Conservation (phyloP, 1,140 invertebrate genomes). For the Drosophila micromelanica region DNA sequence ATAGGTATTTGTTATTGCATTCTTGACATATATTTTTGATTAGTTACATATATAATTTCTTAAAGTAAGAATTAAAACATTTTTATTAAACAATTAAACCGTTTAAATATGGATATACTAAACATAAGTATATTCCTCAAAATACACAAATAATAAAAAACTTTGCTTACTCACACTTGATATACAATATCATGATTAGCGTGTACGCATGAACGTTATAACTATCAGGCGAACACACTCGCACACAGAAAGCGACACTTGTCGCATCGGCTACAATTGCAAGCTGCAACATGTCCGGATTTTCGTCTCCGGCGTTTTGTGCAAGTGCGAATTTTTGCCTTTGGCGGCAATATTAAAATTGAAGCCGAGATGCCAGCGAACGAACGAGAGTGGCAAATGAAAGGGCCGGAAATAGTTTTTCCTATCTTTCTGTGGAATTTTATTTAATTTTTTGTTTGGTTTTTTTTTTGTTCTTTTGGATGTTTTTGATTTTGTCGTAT, state of each 20-base stretch:
- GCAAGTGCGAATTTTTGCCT: constrained; percentile 48
- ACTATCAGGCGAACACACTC: not conserved
- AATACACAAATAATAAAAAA: too few relatives aligned
- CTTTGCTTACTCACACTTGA: not conserved
- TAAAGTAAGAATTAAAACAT: too few relatives aligned
- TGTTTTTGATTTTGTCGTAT: constrained; percentile 82
- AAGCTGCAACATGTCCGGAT: constrained; percentile 42
- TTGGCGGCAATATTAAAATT: constrained; percentile 76
- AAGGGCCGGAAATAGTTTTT: constrained; percentile 72
- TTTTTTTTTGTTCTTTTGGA: constrained; percentile 37
- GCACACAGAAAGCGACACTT: constrained; percentile 43
- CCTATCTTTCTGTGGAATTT: constrained; percentile 23
- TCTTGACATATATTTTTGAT: too few relatives aligned
- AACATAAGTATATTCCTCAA: too few relatives aligned
- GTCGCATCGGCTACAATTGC: constrained; percentile 68
- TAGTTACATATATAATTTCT: too few relatives aligned
- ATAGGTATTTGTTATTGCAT: too few relatives aligned
- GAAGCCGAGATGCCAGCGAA: constrained; percentile 60
- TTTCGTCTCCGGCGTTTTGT: constrained; percentile 6
- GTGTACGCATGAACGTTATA: constrained; percentile 17
- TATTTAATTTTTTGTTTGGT: constrained; percentile 29
- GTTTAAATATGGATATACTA: too few relatives aligned
- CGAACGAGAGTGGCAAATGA: constrained; percentile 30
- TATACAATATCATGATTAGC: not conserved
- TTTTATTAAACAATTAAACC: too few relatives aligned